phyloP scores from a whole-genome alignment of 2,113 vertebrate genomes.

The Solea solea region DNA sequence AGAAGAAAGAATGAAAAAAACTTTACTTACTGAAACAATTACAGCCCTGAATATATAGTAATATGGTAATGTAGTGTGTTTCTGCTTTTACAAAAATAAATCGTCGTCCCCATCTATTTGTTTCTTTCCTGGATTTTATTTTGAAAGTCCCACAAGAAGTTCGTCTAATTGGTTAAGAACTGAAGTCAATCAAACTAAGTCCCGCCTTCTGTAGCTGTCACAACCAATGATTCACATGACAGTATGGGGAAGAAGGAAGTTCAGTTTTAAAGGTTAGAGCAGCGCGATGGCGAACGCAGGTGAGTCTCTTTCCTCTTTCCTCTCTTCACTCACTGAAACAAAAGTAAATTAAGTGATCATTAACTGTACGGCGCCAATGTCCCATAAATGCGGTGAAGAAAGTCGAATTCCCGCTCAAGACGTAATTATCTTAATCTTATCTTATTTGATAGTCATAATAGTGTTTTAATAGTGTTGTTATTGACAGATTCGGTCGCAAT shows the following conservation, averaged over 20 bases:
- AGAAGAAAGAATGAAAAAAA: too few species aligned
- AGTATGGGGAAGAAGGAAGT: neutral
- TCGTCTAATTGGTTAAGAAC: constrained; percentile 23
- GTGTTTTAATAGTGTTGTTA: neutral
- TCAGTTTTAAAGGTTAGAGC: too few species aligned
- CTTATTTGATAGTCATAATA: too few species aligned
- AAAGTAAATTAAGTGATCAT: neutral
- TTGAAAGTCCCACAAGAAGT: constrained; percentile 30
- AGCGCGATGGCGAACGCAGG: constrained; percentile 53
- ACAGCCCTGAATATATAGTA: too few species aligned
- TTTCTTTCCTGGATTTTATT: constrained; percentile 42
- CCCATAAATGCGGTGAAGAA: too few species aligned
- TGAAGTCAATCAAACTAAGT: neutral
- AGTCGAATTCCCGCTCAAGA: too few species aligned
- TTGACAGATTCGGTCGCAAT: neutral
- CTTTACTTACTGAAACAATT: too few species aligned
- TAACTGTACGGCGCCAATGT: too few species aligned
- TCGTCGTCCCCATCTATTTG: too few species aligned
- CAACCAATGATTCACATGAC: constrained; percentile 30
- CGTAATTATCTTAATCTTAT: too few species aligned
- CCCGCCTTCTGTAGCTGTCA: constrained; percentile 13
- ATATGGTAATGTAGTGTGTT: neutral
- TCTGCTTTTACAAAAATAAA: neutral
- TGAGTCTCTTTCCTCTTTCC: constrained; percentile 19
- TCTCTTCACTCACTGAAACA: neutral